A percentile compares a stretch with the other conserved stretches of the same genome.
phyloP scores from a whole-genome alignment of 2,888 invertebrate species.

The Auanema freiburgensis region DNA sequence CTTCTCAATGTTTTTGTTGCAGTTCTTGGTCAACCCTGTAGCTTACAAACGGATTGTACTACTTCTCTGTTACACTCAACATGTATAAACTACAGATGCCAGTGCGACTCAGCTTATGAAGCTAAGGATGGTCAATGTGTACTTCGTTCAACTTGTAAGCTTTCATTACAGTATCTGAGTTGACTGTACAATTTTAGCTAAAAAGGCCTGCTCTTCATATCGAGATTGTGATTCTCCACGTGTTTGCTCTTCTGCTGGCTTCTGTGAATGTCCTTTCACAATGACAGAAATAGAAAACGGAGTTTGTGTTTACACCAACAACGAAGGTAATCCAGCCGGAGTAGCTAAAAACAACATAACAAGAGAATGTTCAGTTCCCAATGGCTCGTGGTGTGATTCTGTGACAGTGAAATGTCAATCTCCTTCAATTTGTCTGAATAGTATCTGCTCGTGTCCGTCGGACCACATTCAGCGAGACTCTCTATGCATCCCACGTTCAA shows the following conservation, averaged over 20 bases:
- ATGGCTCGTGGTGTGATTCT: conserved; percentile 48
- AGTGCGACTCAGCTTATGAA: neutral
- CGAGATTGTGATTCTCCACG: conserved; percentile 32
- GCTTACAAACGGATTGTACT: conserved; percentile 8
- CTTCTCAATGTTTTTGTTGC: neutral
- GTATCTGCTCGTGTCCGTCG: conserved; percentile 38
- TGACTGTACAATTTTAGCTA: neutral
- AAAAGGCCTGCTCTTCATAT: conserved; percentile 17
- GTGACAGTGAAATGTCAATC: conserved; percentile 31
- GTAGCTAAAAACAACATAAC: neutral
- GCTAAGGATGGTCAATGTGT: conserved; percentile 5
- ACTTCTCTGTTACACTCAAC: conserved; percentile 1
- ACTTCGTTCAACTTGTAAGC: neutral
- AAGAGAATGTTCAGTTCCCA: conserved; percentile 45
- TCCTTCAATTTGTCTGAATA: conserved; percentile 33
- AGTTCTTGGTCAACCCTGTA: conserved; percentile 7
- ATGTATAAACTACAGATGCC: conserved; percentile 8
- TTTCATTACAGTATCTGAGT: neutral
- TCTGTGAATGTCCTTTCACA: conserved; percentile 35
- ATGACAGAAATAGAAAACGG: conserved; percentile 29
- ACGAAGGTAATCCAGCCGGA: too few relatives aligned
- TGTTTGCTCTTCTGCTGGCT: conserved; percentile 22
- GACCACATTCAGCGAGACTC: conserved; percentile 19
- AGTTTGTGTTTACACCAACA: conserved; percentile 22
- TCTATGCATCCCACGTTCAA: conserved; percentile 17